A percentile compares a stretch with the other conserved stretches of the same genome.
Conservation (phyloP, 2,113 vertebrate species). For the Coturnix japonica region DNA sequence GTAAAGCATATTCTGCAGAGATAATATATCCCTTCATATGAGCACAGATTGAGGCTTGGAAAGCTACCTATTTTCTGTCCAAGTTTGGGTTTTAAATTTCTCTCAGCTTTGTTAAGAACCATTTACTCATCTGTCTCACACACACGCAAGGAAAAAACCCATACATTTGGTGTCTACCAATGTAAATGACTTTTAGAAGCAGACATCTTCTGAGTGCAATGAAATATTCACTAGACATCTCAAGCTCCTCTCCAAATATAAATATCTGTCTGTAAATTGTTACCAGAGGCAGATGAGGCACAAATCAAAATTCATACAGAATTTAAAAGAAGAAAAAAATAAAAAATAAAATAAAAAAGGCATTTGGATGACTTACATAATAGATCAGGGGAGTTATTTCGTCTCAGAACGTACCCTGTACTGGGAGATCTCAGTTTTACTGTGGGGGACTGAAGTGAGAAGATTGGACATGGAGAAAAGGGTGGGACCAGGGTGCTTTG, state of each 20-base stretch:
- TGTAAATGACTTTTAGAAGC: slow-evolving; percentile 4
- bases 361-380: background rate
- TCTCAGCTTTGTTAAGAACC: background rate
- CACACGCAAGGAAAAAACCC: background rate
- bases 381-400: background rate
- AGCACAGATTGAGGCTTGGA: background rate
- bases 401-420: background rate
- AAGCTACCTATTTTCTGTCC: background rate
- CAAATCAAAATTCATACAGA: slow-evolving; percentile 11
- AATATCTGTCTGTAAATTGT: background rate
- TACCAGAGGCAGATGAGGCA: slow-evolving; percentile 14
- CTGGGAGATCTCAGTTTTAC: background rate
- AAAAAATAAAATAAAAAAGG: background rate
- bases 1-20: background rate
- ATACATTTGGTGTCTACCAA: background rate
- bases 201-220: background rate
- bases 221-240: slow-evolving; percentile 36
- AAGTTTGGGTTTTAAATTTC: background rate
- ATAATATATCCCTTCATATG: background rate
- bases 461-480: accelerated
- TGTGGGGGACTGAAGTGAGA: background rate
- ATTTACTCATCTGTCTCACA: background rate
- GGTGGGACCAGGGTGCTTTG: no score
- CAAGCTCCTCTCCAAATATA: slow-evolving; percentile 32
- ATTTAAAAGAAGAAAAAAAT: background rate